Percentiles rank a stretch among this genome's conserved stretches.
These are phyloP conservation scores for Drosophila carrolli DNA, from an alignment of 1,140 invertebrate species.

Conservation along the genomic window DNA sequence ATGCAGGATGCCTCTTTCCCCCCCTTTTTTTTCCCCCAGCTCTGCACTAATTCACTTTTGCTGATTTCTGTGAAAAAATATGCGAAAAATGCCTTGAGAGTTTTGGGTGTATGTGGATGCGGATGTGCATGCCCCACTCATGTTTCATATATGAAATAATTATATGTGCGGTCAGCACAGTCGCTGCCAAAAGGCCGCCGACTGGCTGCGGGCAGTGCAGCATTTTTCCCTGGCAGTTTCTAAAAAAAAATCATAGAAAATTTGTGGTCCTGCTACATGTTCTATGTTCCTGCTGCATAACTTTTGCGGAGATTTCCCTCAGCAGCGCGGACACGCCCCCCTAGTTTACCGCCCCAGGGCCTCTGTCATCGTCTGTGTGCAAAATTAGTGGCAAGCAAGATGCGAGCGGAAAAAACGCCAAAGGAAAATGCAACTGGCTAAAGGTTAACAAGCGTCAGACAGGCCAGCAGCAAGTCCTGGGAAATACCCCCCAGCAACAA, in stretches of 20 bases:
- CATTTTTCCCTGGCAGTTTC: slow-evolving; percentile 38
- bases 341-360: not conserved
- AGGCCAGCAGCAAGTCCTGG: slow-evolving; percentile 31
- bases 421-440: slow-evolving; percentile 64
- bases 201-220: slow-evolving; percentile 69
- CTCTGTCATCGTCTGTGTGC: slow-evolving; percentile 39
- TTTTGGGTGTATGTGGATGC: not conserved
- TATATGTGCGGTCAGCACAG: slow-evolving; percentile 77
- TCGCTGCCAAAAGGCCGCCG: slow-evolving; percentile 32
- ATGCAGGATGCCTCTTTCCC: slow-evolving; percentile 51
- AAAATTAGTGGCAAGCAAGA: slow-evolving; percentile 71
- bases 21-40: not conserved
- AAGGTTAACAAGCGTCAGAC: slow-evolving; percentile 79
- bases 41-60: slow-evolving; percentile 77
- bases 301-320: slow-evolving; percentile 76
- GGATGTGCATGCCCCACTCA: slow-evolving; percentile 34
- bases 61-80: slow-evolving; percentile 67
- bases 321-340: slow-evolving; percentile 32
- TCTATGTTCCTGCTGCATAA: slow-evolving; percentile 70
- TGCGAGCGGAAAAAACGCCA: slow-evolving; percentile 39
- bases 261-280: slow-evolving; percentile 61
- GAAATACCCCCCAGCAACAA: slow-evolving; percentile 52
- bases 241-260: slow-evolving; percentile 43
- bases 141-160: slow-evolving; percentile 81
- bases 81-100: slow-evolving; percentile 63